Conservation (phyloP, 2,797 vertebrate species). For the Lepilemur septentrionalis region DNA sequence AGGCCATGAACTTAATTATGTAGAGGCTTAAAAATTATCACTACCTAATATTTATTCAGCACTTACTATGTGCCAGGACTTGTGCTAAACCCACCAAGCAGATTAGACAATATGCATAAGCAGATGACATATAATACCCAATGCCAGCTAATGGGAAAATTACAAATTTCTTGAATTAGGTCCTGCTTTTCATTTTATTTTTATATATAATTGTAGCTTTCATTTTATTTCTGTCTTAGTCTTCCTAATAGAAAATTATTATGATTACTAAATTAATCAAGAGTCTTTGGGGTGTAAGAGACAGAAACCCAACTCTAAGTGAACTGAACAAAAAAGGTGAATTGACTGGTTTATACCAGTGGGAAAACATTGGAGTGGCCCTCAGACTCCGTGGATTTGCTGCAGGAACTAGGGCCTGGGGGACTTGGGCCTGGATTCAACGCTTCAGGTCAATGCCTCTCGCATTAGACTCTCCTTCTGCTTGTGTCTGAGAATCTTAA, state of each 20-base stretch:
- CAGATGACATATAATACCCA: not conserved
- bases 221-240: not conserved
- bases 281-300: not conserved
- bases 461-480: not conserved
- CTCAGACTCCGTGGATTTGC: not conserved
- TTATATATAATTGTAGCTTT: not conserved
- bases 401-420: not conserved
- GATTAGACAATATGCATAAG: not conserved
- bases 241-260: not conserved
- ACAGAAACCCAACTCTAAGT: not conserved
- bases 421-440: not conserved
- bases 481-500: not conserved
- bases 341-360: not conserved
- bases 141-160: not conserved
- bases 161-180: not conserved
- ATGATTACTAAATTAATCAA: not conserved
- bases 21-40: not conserved
- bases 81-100: not conserved
- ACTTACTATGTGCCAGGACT: not conserved
- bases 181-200: not conserved
- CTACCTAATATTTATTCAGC: not conserved
- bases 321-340: not conserved
- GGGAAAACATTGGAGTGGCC: not conserved
- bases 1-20: not conserved
- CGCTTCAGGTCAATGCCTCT: not conserved